Percentiles rank a stretch among this genome's conserved stretches.
These are phyloP conservation scores for Brachionus koreanus DNA, from an alignment of 1,140 invertebrate species.

Conservation along the genomic window DNA sequence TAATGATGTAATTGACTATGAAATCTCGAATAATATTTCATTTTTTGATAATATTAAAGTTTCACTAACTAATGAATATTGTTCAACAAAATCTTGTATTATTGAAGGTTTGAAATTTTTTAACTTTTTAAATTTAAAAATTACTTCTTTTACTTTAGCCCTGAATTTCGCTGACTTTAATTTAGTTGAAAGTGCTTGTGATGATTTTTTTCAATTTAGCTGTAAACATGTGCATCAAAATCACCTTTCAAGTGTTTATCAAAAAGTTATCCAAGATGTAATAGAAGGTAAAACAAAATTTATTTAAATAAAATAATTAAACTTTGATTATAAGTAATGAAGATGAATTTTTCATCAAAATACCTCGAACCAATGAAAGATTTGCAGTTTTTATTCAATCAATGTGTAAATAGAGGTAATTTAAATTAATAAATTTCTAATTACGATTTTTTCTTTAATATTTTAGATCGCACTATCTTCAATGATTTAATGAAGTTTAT, in stretches of 20 bases:
- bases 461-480: neutral
- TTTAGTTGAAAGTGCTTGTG: neutral
- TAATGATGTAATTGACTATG: neutral
- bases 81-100: neutral
- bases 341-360: neutral
- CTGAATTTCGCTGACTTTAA: neutral
- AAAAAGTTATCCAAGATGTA: neutral
- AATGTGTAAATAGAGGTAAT: neutral
- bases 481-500: neutral
- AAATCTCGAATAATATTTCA: neutral
- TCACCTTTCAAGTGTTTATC: neutral
- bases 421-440: neutral
- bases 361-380: neutral
- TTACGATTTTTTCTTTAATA: neutral
- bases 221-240: neutral
- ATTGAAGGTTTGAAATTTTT: neutral
- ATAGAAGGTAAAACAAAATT: neutral
- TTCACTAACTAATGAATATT: neutral
- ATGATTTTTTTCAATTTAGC: neutral
- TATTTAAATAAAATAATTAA: neutral
- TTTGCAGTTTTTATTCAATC: neutral
- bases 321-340: neutral
- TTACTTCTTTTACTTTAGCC: neutral
- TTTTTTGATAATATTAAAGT: neutral
- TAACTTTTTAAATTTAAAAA: too few relatives aligned